A percentile compares a stretch with the other conserved stretches of the same genome.
Conservation (phyloP, 2,888 invertebrate genomes). For the Tetranychus piercei region DNA sequence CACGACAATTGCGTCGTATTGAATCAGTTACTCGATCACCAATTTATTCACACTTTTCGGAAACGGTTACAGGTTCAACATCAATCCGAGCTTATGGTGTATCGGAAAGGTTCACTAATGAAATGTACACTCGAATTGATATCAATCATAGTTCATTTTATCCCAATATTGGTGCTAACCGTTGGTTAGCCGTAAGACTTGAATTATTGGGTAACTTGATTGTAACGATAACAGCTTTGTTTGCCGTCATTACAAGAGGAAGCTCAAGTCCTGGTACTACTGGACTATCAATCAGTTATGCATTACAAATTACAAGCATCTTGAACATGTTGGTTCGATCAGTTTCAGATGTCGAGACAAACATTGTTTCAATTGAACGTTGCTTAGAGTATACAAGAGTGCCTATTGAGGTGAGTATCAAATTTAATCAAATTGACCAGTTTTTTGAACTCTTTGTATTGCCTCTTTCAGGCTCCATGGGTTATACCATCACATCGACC, state of each 20-base stretch:
- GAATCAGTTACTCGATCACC: slow-evolving; percentile 42
- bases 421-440: background rate
- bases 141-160: slow-evolving; percentile 32
- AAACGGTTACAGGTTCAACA: slow-evolving; percentile 37
- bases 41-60: slow-evolving; percentile 41
- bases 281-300: slow-evolving; percentile 38
- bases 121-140: slow-evolving; percentile 38
- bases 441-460: background rate
- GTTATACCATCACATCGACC: background rate
- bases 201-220: slow-evolving; percentile 41
- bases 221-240: slow-evolving; percentile 41
- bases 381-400: slow-evolving; percentile 20
- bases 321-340: slow-evolving; percentile 20
- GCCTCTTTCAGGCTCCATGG: background rate
- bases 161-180: slow-evolving; percentile 27
- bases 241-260: slow-evolving; percentile 38
- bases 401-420: slow-evolving; percentile 26
- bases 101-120: slow-evolving; percentile 32
- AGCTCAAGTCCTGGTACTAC: slow-evolving; percentile 45
- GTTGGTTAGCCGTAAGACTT: slow-evolving; percentile 36
- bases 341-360: slow-evolving; percentile 21
- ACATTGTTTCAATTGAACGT: slow-evolving; percentile 23
- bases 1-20: slow-evolving; percentile 40
- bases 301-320: slow-evolving; percentile 29
- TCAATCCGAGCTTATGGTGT: slow-evolving; percentile 31